phyloP scores from a whole-genome alignment of 37 sponge, comb jelly and placozoan species.

The Theonella swinhoei region DNA sequence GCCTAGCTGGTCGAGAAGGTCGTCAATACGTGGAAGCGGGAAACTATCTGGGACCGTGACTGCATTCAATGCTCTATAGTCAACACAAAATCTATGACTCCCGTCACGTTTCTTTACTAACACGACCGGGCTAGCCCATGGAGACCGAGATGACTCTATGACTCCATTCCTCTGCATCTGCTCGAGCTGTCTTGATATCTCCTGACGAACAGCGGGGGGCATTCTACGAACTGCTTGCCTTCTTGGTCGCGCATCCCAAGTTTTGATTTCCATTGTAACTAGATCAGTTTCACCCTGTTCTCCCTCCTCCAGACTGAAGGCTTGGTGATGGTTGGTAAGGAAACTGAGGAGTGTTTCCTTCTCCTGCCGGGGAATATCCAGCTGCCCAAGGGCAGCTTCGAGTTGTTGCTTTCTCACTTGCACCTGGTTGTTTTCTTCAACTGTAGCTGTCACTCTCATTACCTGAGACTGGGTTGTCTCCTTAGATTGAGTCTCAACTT shows the following conservation, averaged over 20 bases:
- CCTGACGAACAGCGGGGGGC: constrained; percentile 35
- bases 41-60: constrained; percentile 29
- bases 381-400: not conserved
- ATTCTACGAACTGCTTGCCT: constrained; percentile 31
- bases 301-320: not conserved
- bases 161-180: constrained; percentile 43
- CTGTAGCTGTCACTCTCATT: not conserved
- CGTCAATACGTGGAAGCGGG: constrained; percentile 48
- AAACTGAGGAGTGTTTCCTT: not conserved
- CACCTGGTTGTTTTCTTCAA: not conserved
- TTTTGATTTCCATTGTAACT: constrained; percentile 44
- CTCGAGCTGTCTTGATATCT: constrained; percentile 32
- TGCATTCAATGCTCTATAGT: constrained; percentile 26
- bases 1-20: constrained; percentile 41
- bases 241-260: constrained; percentile 11
- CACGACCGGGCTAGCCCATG: not conserved
- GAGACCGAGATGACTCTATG: constrained; percentile 31
- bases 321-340: constrained; percentile 6
- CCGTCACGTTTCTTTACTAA: constrained; percentile 18
- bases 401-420: not conserved
- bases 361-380: not conserved
- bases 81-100: constrained; percentile 21
- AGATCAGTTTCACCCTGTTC: constrained; percentile 37
- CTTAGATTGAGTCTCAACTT: not conserved
- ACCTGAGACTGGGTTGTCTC: not conserved